Evolutionary conservation across 2,888 invertebrate genomes (phyloP), one percentile per base, ranked within the genome.

Genomic region (Rhyacophila evoluta): DNA sequence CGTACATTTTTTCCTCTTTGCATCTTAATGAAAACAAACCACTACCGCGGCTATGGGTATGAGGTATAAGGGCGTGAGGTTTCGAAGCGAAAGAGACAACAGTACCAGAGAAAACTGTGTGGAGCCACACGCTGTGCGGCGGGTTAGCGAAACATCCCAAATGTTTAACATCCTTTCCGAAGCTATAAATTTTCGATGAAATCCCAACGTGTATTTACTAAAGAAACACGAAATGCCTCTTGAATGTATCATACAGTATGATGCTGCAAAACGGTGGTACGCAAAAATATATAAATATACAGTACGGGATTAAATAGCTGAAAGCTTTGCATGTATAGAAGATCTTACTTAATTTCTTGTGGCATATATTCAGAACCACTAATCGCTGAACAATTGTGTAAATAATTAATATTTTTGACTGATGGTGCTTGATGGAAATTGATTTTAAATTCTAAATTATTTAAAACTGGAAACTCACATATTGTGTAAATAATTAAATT

Each of bases 131-230:
- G 25, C 55, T 55, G 55, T 19, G 55, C 25, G 15, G 55, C 19
- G 55, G 55, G 55, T 55, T 25, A 55, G 55, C 0, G 55, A 55
- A 55, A 55, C 55, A 55, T 55, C 55, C 55, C 25, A 19, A 55
- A 55, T 55, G 55, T 25, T 55, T 55, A 55, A 55, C 55, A 55
- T 55, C 55, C 55, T 55, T 55, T 55, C 55, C 55, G 55, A 55
- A 55, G 55, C 55, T 72, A 72, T 77, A 77, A 77, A 77, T 77
- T 77, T 77, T 77, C 72, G 72, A 77, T 77, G 77, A 77, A 77
- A 77, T 41, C 77, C 77, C 72, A 38, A 77, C 72, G 77, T 70
- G 71, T 36, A 77, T 77, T 72, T 67, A 27, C 36, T 15, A 55
- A 77, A 70, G 74, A 74, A 74, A 68, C 74, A 69, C 68, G 67